Conservation (phyloP, 2,113 vertebrate species). For the Sus scrofa region DNA sequence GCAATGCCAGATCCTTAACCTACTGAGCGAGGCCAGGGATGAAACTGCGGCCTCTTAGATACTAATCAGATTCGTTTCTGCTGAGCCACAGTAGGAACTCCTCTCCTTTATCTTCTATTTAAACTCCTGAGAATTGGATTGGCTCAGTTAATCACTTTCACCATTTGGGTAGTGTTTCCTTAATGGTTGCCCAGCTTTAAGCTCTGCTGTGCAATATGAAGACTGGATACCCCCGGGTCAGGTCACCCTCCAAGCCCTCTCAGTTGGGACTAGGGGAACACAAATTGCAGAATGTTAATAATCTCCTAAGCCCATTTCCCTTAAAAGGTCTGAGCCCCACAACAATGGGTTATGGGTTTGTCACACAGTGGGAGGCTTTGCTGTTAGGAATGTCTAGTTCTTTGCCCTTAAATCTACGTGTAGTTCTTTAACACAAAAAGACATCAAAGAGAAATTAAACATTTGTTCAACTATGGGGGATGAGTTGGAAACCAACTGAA, state of each 20-base stretch:
- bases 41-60: too few species aligned
- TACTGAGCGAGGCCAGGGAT: too few species aligned
- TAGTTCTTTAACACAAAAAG: conserved; percentile 13
- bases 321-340: not conserved
- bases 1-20: too few species aligned
- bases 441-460: not conserved
- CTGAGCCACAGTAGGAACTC: too few species aligned
- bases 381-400: not conserved
- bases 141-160: not conserved
- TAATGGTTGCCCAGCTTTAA: not conserved
- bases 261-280: not conserved
- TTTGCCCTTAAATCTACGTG: not conserved
- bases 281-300: not conserved
- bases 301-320: not conserved
- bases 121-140: not conserved
- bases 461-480: conserved; percentile 8
- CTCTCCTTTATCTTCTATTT: not conserved
- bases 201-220: not conserved
- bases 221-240: not conserved
- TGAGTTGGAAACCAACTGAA: conserved; percentile 30
- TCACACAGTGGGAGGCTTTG: not conserved
- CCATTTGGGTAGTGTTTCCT: not conserved
- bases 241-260: not conserved
- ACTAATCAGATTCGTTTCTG: too few species aligned
- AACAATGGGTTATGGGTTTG: not conserved